Evolutionary conservation across 23 tunicate species (phyloP).

Genomic region (Ascidia mentula): DNA sequence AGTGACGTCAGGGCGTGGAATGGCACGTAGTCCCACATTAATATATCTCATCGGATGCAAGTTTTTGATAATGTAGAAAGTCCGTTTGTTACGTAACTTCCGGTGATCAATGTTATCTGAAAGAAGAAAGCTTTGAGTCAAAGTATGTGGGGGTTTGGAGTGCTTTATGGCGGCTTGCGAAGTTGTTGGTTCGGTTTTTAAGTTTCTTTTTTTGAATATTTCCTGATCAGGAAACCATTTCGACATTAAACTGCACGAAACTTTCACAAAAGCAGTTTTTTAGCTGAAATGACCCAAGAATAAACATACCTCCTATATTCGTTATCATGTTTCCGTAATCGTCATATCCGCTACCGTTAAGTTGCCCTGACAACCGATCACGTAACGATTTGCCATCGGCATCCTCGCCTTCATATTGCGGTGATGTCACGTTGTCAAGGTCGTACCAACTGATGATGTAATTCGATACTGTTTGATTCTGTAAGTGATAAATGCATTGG

Average conservation of each 20-base stretch:
- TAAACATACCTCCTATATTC: neutral
- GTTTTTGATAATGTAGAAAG: neutral
- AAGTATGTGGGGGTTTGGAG: neutral
- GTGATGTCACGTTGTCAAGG: neutral
- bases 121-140: neutral
- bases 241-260: neutral
- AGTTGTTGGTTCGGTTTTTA: too few relatives aligned
- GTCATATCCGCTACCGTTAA: neutral
- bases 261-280: neutral
- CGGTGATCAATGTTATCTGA: neutral
- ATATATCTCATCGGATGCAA: neutral
- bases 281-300: too few relatives aligned
- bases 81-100: neutral
- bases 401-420: neutral
- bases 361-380: constrained; percentile 9
- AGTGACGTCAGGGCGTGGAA: neutral
- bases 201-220: neutral
- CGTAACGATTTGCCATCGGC: neutral
- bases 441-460: constrained; percentile 8
- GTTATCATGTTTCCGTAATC: neutral
- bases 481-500: too few relatives aligned
- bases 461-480: neutral
- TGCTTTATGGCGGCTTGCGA: too few relatives aligned
- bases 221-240: neutral
- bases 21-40: neutral